phyloP scores from a whole-genome alignment of 2,888 invertebrate species.

The Zygaena filipendulae region DNA sequence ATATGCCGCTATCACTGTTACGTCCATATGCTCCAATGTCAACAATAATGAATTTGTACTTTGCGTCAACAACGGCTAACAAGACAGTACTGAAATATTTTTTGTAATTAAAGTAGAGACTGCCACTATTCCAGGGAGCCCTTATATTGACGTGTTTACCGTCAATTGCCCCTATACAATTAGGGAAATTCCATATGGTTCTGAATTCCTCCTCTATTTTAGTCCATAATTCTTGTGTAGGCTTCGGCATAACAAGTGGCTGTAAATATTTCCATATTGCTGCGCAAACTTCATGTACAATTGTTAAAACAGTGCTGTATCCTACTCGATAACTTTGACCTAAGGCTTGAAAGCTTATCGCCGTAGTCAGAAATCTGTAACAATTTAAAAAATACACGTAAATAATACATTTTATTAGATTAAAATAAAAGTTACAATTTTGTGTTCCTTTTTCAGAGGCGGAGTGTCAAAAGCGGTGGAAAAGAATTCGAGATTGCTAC shows the following conservation, averaged over 20 bases:
- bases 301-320: conserved; percentile 12
- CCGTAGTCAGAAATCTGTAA: conserved; percentile 14
- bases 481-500: conserved; percentile 15
- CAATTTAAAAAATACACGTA: conserved; percentile 5
- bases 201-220: conserved; percentile 12
- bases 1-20: conserved; percentile 13
- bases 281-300: conserved; percentile 13
- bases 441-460: conserved; percentile 13
- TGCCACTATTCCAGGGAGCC: too few relatives aligned
- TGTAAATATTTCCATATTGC: conserved; percentile 13
- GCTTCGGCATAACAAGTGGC: conserved; percentile 14
- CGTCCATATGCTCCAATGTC: conserved; percentile 15
- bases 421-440: conserved; percentile 5
- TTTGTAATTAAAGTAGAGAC: conserved; percentile 17
- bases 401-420: conserved; percentile 2
- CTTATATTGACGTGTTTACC: too few relatives aligned
- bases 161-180: conserved; percentile 15
- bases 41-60: conserved; percentile 15
- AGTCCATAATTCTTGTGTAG: conserved; percentile 11
- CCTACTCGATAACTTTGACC: conserved; percentile 13
- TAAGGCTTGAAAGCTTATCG: conserved; percentile 11
- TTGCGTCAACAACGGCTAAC: conserved; percentile 14
- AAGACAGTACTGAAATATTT: conserved; percentile 14
- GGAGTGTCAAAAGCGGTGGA: conserved; percentile 16
- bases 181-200: conserved; percentile 16